Evolutionary conservation across 2,113 vertebrate genomes (phyloP).

Genomic region (Tetrao urogallus): DNA sequence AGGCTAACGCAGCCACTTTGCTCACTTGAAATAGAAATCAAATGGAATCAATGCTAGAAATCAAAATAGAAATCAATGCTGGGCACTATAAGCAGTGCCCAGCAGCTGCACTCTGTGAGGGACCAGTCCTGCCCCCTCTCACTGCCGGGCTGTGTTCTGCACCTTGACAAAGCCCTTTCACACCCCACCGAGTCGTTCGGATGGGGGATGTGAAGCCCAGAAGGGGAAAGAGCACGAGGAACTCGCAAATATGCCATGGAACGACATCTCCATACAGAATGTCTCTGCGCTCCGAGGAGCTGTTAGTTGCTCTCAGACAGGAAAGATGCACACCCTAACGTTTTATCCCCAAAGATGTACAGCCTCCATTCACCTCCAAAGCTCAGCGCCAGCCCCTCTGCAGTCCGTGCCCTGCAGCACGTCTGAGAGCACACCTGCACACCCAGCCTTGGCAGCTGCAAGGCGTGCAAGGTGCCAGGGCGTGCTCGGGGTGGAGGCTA

Average conservation of each 20-base stretch:
- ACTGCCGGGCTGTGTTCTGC: neutral
- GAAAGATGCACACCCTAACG: no score
- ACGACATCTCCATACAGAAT: neutral
- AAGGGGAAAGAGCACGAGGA: neutral
- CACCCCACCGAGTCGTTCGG: neutral
- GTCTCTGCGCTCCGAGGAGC: neutral
- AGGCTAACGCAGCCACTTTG: neutral
- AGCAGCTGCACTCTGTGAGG: neutral
- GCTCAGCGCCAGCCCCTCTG: rapidly evolving
- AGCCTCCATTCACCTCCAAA: neutral
- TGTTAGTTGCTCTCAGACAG: neutral
- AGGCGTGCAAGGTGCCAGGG: neutral
- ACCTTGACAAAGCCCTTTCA: neutral
- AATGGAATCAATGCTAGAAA: no score
- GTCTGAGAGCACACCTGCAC: neutral
- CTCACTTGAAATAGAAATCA: neutral
- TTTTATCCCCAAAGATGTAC: neutral
- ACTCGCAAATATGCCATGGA: neutral
- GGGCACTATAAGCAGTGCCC: neutral
- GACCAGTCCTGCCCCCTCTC: neutral
- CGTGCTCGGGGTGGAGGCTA: rapidly evolving
- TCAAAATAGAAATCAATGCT: no score
- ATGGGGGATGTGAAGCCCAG: rapidly evolving
- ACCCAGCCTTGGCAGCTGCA: rapidly evolving
- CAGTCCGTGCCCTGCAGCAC: neutral